Evolutionary conservation across 2,888 invertebrate species (phyloP), one percentile per base, ranked within the genome.

Genomic region (Lasioglossum figueresi): DNA sequence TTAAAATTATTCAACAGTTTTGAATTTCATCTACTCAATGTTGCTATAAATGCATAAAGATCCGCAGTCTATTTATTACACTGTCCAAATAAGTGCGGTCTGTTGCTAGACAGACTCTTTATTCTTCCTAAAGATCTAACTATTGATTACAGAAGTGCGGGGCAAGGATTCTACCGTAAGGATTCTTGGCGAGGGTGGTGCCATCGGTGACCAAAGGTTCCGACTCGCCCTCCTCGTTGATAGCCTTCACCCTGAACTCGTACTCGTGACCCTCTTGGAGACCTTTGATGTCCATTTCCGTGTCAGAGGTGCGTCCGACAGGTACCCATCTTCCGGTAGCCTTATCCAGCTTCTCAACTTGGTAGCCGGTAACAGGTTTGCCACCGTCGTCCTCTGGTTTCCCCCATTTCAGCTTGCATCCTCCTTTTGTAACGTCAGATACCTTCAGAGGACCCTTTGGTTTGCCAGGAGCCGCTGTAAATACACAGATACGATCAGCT

Each of bases 381-480:
- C 99, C 99, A 92, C 99, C 99, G 95, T 99, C 99, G 94, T 99
- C 98, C 92, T 98, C 98, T 1, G 99, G 99, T 92, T 98, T 98
- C 92, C 98, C 97, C 99, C 99, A 99, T 89, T 98, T 97, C 76
- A 99, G 96, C 94, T 98, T 98, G 95, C 98, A 98, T 79, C 98
- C 97, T 90, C 97, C 97, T 95, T 98, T 98, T 59, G 98, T 98
- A 40, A 99, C 97, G 92, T 99, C 98, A 0, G 97, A 95, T 19
- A 98, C 98, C 95, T 98, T 97, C 12, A 99, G 96, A 2, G 99
- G 99, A 16, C 99, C 99, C 88, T 97, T 97, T 1, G 99, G 99
- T 93, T 97, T 98, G 85, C 97, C 96, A 6, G 99, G 99, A 12
- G 98, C 97, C 68, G 97, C 97, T 96, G 72, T 78, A 63, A 27